These are phyloP conservation scores for Taeniopygia guttata DNA, from an alignment of 2,797 vertebrate genomes.

Conservation along the genomic window DNA sequence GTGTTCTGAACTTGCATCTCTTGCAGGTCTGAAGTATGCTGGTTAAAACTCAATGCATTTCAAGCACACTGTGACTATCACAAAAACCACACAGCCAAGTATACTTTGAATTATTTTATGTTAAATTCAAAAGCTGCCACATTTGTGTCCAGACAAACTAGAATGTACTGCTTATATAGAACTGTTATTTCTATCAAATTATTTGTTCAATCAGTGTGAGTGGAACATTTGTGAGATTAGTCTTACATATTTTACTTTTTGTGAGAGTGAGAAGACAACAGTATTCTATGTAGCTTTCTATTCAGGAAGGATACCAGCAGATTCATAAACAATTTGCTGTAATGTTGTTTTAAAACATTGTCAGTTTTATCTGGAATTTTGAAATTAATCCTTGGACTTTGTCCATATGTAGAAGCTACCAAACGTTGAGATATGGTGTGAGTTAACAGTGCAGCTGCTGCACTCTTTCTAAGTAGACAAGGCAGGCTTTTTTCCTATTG, in stretches of 20 bases:
- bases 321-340: slow-evolving; percentile 39
- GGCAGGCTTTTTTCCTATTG: background rate
- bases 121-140: background rate
- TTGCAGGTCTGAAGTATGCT: slow-evolving; percentile 35
- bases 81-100: slow-evolving; percentile 30
- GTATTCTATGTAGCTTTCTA: slow-evolving; percentile 48
- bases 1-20: slow-evolving; percentile 32
- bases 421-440: accelerated
- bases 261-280: slow-evolving; percentile 37
- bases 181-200: slow-evolving; percentile 33
- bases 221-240: slow-evolving; percentile 27
- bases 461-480: background rate
- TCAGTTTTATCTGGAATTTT: slow-evolving; percentile 17
- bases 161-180: slow-evolving; percentile 39
- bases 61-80: slow-evolving; percentile 59
- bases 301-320: slow-evolving; percentile 53
- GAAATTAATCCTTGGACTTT: background rate
- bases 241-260: slow-evolving; percentile 38
- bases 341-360: slow-evolving; percentile 65
- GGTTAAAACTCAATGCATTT: slow-evolving; percentile 28
- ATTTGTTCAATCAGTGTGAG: slow-evolving; percentile 20
- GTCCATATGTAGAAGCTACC: background rate
- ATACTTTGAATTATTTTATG: slow-evolving; percentile 20
- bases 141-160: slow-evolving; percentile 19
- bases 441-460: background rate